Percentiles rank a stretch among this genome's conserved stretches.
phyloP scores from a whole-genome alignment of 2,888 invertebrate genomes.

The Blera fallax region DNA sequence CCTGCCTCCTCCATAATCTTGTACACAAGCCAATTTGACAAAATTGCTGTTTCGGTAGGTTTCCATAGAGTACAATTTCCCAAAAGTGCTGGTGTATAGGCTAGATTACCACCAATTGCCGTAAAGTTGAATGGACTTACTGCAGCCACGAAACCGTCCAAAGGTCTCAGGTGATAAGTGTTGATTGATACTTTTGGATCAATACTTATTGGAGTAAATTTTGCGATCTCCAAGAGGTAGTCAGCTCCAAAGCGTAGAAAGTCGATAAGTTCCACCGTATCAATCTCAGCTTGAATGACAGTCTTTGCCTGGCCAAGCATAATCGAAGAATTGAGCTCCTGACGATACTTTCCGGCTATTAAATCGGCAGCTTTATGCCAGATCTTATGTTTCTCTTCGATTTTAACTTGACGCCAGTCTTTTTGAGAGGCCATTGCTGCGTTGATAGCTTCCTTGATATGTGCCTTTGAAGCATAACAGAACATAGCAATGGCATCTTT shows the following conservation, averaged over 20 bases:
- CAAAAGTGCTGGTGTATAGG: constrained; percentile 93
- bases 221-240: constrained; percentile 84
- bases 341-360: constrained; percentile 92
- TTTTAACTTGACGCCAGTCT: constrained; percentile 92
- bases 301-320: constrained; percentile 98
- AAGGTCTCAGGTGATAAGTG: constrained; percentile 91
- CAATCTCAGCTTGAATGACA: constrained; percentile 97
- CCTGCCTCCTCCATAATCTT: constrained; percentile 97
- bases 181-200: constrained; percentile 88
- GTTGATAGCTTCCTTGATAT: constrained; percentile 91
- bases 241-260: constrained; percentile 90
- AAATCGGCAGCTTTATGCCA: constrained; percentile 94
- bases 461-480: constrained; percentile 91
- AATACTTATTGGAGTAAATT: constrained; percentile 88
- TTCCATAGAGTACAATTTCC: constrained; percentile 98
- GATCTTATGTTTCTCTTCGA: constrained; percentile 90
- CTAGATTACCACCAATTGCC: constrained; percentile 98
- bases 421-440: constrained; percentile 88
- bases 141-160: constrained; percentile 98
- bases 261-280: constrained; percentile 96
- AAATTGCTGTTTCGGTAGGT: constrained; percentile 96
- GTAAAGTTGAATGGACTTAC: constrained; percentile 99
- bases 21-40: constrained; percentile 96
- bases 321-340: constrained; percentile 94
- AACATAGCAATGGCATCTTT: constrained; percentile 92